Base-by-base conservation (phyloP, 1,140 invertebrate species). In the Aphis gossypii region DNA sequence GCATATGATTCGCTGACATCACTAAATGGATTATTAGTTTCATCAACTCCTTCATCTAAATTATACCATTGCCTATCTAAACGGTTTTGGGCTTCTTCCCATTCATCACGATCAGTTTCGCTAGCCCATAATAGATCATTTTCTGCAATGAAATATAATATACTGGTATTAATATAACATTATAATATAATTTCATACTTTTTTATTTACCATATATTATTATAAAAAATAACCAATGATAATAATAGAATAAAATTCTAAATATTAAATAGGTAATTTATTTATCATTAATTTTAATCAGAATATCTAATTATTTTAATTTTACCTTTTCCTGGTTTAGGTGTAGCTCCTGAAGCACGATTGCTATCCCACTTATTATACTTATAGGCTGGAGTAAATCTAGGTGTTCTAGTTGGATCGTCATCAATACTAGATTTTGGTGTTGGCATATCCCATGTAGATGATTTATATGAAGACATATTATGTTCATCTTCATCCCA, bases 11-110 rank as follows among this genome's bases (percentile, higher is more conserved):
- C 97, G 94, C 98, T 98, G 9, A 99, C 97, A 92, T 97, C 97
- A 14, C 97, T 96, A 95, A 99, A 99, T 0, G 99, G 98, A 95
- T 98, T 99, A 84, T 98, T 97, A 94, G 98, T 97, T 94, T 99
- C 98, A 94, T 99, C 98, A 95, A 98, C 98, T 90, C 97, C 98
- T 96, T 98, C 98, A 95, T 99, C 98, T 95, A 99, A 97, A 90
- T 97, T 97, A 95, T 99, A 99, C 99, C 99, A 99, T 95, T 99
- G 98, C 90, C 99, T 96, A 95, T 99, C 99, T 8, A 99, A 95
- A 90, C 98, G 96, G 94, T 97, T 97, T 95, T 99, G 98, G 94
- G 99, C 99, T 95, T 98, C 97, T 95, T 99, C 98, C 98, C 98
- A 99, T 60, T 97, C 95, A 68, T 97, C 96, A 54, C 97, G 96